Base-by-base conservation (phyloP, 2,797 vertebrate genomes). In the Phalloptychus januarius region DNA sequence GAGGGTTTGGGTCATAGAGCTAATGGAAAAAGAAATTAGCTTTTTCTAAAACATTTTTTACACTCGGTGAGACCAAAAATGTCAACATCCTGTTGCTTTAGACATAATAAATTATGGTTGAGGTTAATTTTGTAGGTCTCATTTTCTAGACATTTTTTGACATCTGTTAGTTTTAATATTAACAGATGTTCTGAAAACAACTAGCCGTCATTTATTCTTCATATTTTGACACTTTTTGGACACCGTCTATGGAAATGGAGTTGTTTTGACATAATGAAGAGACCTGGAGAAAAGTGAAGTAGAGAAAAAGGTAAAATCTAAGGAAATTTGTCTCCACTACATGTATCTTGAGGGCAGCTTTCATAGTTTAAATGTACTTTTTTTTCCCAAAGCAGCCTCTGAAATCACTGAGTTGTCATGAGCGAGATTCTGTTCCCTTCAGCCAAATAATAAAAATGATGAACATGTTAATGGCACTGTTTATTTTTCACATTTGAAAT, bases 391-490 rank as follows among this genome's bases (percentile, higher is more conserved):
- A 40, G 38, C 36, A 67, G 10, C 63, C 36, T 67, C 11, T 40
- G 20, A 67, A 38, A 67, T 38, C 63, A 44, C 20, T 81, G 77
- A 81, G 56, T 54, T 71, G 77, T 87, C 76, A 75, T 67, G 50
- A 79, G 38, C 71, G 69, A 56, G 31, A 82, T 85, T 83, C 38
- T 46, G 63, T 71, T 70, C 12, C 81, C 75, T 74, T 78, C 67
- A 80, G 54, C 46, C 11, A 36, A 54, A 70, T 54, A 45, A 7
- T 70, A 79, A 63, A 69, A 83, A 81, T 6, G 33, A 77, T 72
- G 28, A 48, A 72, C 63, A 79, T 71, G 46, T 48, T 2, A 70
- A 75, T 65, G 31, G 79, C 23, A 44, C 36, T 20, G 10, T 25
- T 73, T 50, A 58, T 61, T 73, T 75, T 80, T 71, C 61, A 77